Conservation (phyloP, 1,140 invertebrate genomes). For the Scaptomyza hsui region DNA sequence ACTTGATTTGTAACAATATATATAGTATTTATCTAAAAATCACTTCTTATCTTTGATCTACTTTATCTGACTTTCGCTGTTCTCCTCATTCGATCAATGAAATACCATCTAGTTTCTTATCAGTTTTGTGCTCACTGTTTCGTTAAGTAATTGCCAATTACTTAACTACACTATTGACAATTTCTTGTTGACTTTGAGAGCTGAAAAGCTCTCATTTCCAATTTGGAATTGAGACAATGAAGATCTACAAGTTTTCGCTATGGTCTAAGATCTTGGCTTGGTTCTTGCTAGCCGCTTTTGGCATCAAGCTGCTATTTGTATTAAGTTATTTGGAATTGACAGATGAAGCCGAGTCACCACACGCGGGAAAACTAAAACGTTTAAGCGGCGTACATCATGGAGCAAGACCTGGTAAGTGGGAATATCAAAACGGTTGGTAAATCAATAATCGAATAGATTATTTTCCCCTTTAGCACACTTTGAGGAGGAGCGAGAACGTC, state of each 20-base stretch:
- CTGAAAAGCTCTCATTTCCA: background rate
- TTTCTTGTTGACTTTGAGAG: background rate
- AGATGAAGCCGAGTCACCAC: no score
- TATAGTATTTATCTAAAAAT: no score
- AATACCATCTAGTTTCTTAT: background rate
- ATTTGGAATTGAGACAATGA: constrained; percentile 13
- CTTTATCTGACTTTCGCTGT: no score
- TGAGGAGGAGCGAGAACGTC: no score
- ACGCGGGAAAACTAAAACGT: no score
- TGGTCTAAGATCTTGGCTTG: constrained; percentile 25
- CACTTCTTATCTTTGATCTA: no score
- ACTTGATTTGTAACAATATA: no score
- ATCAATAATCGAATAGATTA: no score
- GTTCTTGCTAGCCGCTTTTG: constrained; percentile 1
- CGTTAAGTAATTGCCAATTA: constrained; percentile 2
- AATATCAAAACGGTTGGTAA: no score
- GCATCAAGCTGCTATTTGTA: constrained; percentile 1
- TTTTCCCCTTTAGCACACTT: no score
- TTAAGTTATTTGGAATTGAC: background rate
- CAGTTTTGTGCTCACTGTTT: background rate
- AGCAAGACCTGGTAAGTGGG: constrained; percentile 2
- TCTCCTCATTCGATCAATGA: no score
- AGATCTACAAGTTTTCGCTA: constrained; percentile 9
- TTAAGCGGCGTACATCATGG: no score
- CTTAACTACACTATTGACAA: background rate